Evolutionary conservation across 2,888 invertebrate species (phyloP).

Genomic region (Meliscaeva auricollis): DNA sequence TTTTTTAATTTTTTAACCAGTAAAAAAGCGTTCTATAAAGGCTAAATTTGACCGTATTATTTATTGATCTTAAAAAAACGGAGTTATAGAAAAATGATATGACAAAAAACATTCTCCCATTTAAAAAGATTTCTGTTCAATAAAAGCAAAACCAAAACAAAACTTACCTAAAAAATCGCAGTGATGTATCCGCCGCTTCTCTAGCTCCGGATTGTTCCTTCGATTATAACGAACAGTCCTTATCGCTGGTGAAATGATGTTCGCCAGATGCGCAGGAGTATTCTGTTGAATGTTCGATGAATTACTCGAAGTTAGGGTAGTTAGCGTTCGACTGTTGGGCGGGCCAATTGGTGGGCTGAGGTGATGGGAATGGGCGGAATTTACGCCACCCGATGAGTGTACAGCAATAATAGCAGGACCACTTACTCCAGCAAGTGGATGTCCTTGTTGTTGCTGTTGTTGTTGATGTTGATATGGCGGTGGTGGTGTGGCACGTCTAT

Average conservation of each 20-base stretch:
- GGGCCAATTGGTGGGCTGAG: slow-evolving; percentile 76
- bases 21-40: no score
- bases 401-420: slow-evolving; percentile 81
- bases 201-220: slow-evolving; percentile 97
- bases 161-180: slow-evolving; percentile 96
- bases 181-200: slow-evolving; percentile 97
- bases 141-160: neutral
- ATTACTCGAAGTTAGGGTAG: slow-evolving; percentile 77
- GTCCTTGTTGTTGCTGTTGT: slow-evolving; percentile 78
- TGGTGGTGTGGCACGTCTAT: slow-evolving; percentile 83
- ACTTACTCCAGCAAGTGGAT: slow-evolving; percentile 79
- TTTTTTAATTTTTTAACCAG: no score
- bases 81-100: no score
- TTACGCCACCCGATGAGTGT: slow-evolving; percentile 71
- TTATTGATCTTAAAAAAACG: no score
- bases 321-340: slow-evolving; percentile 77
- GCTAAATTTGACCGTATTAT: no score
- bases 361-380: slow-evolving; percentile 72
- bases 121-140: neutral
- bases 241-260: slow-evolving; percentile 80
- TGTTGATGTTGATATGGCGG: slow-evolving; percentile 81
- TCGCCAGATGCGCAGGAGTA: slow-evolving; percentile 82
- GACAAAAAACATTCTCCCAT: no score
- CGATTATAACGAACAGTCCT: slow-evolving; percentile 92
- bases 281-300: slow-evolving; percentile 77